Base-by-base conservation (phyloP, 2,113 vertebrate genomes). In the Saimiri boliviensis region DNA sequence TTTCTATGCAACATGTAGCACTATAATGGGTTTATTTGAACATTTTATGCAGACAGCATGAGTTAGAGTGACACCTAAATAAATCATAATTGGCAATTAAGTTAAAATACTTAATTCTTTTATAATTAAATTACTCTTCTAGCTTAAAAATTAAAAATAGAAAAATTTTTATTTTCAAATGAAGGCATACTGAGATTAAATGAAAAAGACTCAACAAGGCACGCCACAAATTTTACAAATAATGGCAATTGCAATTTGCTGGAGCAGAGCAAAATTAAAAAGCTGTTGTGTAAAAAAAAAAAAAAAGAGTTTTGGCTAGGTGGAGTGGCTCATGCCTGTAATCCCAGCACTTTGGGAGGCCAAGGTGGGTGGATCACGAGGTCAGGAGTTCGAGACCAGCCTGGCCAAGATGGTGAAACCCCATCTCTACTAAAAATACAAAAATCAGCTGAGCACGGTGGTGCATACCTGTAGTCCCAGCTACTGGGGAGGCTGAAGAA, bases 1-100 rank as follows among this genome's bases (percentile, higher is more conserved):
- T 89, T 93, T 87, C 70, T 70, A n/a, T 20, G 37, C 14, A 91
- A 88, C 11, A 81, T 77, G 77, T 37, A 66, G 71, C 23, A 27
- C 6, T 88, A 9, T 30, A 60, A 68, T 30, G 27, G 56, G 35
- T 76, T 90, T 90, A 60, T 63, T 49, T 77, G 21, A 87, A 17
- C 40, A 93, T 52, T 82, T 96, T 76, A 83, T 81, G 35, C 63
- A 93, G 82, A 93, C 17, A 90, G 10, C 63, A 74, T 32, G 19
- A 94, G 86, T 91, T 81, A 84, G 1, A 93, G 63, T 68, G 71
- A 93, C 37, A 91, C 20, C 23, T 90, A 81, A 37, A 23, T 84
- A 97, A 94, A 96, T 13, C 5, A 0, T 58, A 89, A 93, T 10
- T 81, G 49, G 49, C 21, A 95, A 71, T 42, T 92, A 88, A 88